phyloP scores from a whole-genome alignment of 1,140 invertebrate genomes.

The Pentalonia nigronervosa region DNA sequence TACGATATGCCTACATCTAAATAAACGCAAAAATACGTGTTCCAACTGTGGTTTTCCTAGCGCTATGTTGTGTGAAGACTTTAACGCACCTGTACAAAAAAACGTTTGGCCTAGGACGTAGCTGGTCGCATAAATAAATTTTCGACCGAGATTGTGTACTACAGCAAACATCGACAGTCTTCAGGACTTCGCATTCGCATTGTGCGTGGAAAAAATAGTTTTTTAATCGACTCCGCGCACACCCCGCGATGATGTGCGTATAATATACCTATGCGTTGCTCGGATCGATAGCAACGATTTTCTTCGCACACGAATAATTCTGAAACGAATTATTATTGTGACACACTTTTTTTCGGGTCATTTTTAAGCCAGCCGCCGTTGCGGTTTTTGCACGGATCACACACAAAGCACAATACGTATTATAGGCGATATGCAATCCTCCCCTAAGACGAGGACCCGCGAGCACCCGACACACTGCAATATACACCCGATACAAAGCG shows the following conservation, averaged over 20 bases:
- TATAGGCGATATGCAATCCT: neutral
- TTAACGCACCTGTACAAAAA: neutral
- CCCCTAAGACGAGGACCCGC: neutral
- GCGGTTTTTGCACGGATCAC: slow-evolving; percentile 1
- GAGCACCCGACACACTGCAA: neutral
- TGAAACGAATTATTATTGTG: neutral
- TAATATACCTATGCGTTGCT: neutral
- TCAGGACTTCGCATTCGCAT: neutral
- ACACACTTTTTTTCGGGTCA: neutral
- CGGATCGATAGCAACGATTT: neutral
- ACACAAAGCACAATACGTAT: neutral
- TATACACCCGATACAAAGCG: neutral
- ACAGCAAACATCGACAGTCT: neutral
- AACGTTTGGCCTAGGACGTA: neutral
- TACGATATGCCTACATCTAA: too few species aligned
- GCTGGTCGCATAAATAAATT: neutral
- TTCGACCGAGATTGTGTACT: neutral
- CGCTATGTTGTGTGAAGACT: neutral
- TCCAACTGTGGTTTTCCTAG: neutral
- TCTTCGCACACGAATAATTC: neutral
- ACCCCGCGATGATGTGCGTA: neutral
- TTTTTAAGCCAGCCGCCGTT: neutral
- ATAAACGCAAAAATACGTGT: neutral
- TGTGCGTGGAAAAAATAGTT: neutral
- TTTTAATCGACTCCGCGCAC: neutral